Evolutionary conservation across 2,113 vertebrate species (phyloP).

Genomic region (Monarcha castaneiventris): DNA sequence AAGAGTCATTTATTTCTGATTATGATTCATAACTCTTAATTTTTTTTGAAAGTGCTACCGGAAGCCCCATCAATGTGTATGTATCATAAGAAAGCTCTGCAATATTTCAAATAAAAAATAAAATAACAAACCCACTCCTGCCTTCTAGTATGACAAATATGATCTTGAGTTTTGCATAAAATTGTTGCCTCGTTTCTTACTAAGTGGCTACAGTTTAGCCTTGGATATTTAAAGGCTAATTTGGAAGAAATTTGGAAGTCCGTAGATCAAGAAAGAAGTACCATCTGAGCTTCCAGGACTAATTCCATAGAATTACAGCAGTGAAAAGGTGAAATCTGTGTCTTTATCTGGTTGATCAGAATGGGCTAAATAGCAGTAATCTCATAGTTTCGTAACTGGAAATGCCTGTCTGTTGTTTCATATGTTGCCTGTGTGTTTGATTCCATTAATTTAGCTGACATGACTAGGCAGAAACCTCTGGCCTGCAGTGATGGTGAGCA

Average conservation of each 20-base stretch:
- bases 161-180: not conserved
- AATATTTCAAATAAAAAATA: conserved; percentile 6
- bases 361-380: not conserved
- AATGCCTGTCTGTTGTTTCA: not conserved
- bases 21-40: conserved; percentile 51
- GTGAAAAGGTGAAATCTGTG: not conserved
- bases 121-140: not conserved
- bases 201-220: not conserved
- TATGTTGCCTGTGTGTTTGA: not conserved
- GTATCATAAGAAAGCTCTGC: conserved; percentile 1
- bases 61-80: not conserved
- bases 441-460: not conserved
- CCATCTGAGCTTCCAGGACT: not conserved
- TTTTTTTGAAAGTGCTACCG: conserved; percentile 17
- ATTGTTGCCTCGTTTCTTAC: not conserved
- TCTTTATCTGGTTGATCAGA: not conserved
- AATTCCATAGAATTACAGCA: not conserved
- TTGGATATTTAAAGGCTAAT: not conserved
- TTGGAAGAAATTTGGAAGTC: not conserved
- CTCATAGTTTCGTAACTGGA: not conserved
- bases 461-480: not conserved
- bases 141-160: not conserved
- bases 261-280: not conserved
- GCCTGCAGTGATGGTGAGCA: not conserved
- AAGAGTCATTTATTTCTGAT: conserved; percentile 54